These are phyloP conservation scores for Thaumatotibia leucotreta DNA, from an alignment of 1,140 invertebrate genomes.

Conservation along the genomic window DNA sequence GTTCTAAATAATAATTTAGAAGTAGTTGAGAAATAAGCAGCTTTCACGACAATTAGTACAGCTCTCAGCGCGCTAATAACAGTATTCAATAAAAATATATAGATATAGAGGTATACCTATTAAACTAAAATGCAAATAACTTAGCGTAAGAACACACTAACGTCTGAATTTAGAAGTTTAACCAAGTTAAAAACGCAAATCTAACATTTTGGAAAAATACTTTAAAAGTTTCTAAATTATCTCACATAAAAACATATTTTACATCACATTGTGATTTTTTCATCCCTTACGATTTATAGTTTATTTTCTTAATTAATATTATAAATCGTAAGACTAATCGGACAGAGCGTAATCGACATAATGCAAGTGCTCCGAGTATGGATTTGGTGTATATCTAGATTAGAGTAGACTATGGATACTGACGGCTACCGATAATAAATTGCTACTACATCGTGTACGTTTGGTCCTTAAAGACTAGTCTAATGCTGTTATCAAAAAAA, in stretches of 20 bases:
- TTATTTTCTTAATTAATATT: slow-evolving; percentile 33
- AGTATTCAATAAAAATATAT: slow-evolving; percentile 39
- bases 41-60: slow-evolving; percentile 20
- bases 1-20: slow-evolving; percentile 30
- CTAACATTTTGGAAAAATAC: slow-evolving; percentile 72
- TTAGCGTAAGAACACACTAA: slow-evolving; percentile 53
- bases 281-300: slow-evolving; percentile 46
- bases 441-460: slow-evolving; percentile 22
- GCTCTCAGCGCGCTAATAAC: slow-evolving; percentile 16
- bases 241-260: slow-evolving; percentile 70
- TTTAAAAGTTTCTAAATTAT: slow-evolving; percentile 71
- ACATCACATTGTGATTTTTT: slow-evolving; percentile 70
- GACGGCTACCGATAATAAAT: slow-evolving; percentile 8
- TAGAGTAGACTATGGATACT: slow-evolving; percentile 7
- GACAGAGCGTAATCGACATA: slow-evolving; percentile 22
- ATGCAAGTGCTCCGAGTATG: slow-evolving; percentile 11
- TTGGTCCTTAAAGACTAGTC: slow-evolving; percentile 70
- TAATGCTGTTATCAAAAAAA: slow-evolving; percentile 51
- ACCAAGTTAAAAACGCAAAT: slow-evolving; percentile 53
- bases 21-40: slow-evolving; percentile 35
- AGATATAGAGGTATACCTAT: slow-evolving; percentile 41
- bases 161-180: slow-evolving; percentile 43
- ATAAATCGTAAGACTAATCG: slow-evolving; percentile 22
- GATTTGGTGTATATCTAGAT: slow-evolving; percentile 8
- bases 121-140: slow-evolving; percentile 55